phyloP scores from a whole-genome alignment of 1,140 invertebrate species.

The Aculops lycopersici region DNA sequence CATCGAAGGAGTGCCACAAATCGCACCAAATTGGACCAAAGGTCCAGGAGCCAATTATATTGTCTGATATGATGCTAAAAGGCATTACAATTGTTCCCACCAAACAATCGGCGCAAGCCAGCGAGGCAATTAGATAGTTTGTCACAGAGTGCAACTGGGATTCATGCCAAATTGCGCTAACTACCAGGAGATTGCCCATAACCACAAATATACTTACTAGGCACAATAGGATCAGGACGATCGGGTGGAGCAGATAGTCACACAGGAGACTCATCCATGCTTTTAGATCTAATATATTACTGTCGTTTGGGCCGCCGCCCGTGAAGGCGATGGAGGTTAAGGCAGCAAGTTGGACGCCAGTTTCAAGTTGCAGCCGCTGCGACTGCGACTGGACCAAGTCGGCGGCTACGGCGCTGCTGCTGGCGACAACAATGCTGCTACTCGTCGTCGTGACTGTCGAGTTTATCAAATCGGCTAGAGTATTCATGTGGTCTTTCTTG shows the following conservation, averaged over 20 bases:
- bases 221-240: slow-evolving; percentile 21
- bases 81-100: slow-evolving; percentile 42
- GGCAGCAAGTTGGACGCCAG: too few relatives aligned
- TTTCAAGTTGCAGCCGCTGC: too few relatives aligned
- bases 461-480: too few relatives aligned
- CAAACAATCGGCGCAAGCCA: slow-evolving; percentile 36
- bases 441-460: too few relatives aligned
- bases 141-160: slow-evolving; percentile 34
- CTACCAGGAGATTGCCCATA: slow-evolving; percentile 35
- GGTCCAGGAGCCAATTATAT: slow-evolving; percentile 15
- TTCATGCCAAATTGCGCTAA: slow-evolving; percentile 30
- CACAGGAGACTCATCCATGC: too few relatives aligned
- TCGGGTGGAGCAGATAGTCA: slow-evolving; percentile 7
- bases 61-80: slow-evolving; percentile 45
- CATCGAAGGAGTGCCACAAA: slow-evolving; percentile 78
- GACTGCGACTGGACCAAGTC: too few relatives aligned
- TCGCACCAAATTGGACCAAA: slow-evolving; percentile 41
- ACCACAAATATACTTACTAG: slow-evolving; percentile 27
- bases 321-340: too few relatives aligned
- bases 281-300: too few relatives aligned
- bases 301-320: too few relatives aligned
- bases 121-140: slow-evolving; percentile 39
- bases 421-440: too few relatives aligned
- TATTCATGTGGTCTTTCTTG: too few relatives aligned
- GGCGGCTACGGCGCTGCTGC: too few relatives aligned